Evolutionary conservation across 2,797 vertebrate species (phyloP).

Genomic region (Sebastes glaucus): DNA sequence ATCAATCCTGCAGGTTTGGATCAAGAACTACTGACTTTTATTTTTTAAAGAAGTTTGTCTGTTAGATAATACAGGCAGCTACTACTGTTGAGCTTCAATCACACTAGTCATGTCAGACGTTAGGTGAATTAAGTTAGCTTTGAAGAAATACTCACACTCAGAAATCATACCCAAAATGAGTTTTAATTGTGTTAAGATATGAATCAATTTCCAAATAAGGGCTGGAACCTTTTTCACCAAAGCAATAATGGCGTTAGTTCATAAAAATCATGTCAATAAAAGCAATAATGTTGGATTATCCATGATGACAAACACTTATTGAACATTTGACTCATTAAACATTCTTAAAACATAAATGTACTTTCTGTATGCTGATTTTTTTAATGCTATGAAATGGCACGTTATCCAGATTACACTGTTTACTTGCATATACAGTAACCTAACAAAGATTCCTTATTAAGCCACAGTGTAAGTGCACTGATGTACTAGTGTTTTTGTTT

Average conservation of each 20-base stretch:
- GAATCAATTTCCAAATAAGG: constrained; percentile 40
- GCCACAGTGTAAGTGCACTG: constrained; percentile 9
- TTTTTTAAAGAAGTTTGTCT: not conserved
- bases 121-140: not conserved
- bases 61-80: not conserved
- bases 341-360: not conserved
- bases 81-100: not conserved
- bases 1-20: not conserved
- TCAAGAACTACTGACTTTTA: not conserved
- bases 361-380: constrained; percentile 6
- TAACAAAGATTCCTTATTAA: constrained; percentile 2
- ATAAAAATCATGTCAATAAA: constrained; percentile 41
- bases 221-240: constrained; percentile 28
- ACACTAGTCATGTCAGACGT: not conserved
- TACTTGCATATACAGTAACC: constrained; percentile 5
- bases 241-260: constrained; percentile 7
- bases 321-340: constrained; percentile 4
- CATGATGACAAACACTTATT: constrained; percentile 1
- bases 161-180: constrained; percentile 21
- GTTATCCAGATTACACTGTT: constrained; percentile 19
- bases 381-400: constrained; percentile 40
- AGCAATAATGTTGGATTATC: constrained; percentile 1
- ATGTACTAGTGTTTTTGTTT: constrained; percentile 9
- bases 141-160: constrained; percentile 56
- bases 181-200: constrained; percentile 65